These are phyloP conservation scores for Drosophila teissieri DNA, from an alignment of 1,140 invertebrate species.

Conservation along the genomic window DNA sequence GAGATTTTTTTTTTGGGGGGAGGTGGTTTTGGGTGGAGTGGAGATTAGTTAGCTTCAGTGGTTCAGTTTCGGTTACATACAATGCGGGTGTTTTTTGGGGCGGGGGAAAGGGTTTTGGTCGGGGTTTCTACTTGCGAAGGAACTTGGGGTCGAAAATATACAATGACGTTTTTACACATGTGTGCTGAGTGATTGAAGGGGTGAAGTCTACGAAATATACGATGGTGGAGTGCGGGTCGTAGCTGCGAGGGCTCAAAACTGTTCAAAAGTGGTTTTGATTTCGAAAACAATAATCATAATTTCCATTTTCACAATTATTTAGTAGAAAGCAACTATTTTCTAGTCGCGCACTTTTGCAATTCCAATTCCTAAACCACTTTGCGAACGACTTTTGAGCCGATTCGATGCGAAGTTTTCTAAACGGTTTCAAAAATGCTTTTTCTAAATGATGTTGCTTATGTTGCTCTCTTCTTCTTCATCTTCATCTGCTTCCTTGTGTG, in stretches of 20 bases:
- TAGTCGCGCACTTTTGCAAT: not conserved
- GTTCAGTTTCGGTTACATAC: slow-evolving; percentile 25
- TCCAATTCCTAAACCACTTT: not conserved
- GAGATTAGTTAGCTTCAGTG: slow-evolving; percentile 43
- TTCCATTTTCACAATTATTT: not conserved
- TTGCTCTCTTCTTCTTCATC: slow-evolving; percentile 11
- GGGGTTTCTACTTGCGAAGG: not conserved
- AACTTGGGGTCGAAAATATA: slow-evolving; percentile 5
- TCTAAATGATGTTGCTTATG: slow-evolving; percentile 26
- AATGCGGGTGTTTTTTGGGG: slow-evolving; percentile 12
- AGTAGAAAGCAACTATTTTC: not conserved
- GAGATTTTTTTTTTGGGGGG: not conserved
- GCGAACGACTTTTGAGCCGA: slow-evolving; percentile 9
- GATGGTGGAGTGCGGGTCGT: not conserved
- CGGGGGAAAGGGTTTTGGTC: slow-evolving; percentile 1
- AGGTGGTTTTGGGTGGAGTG: not conserved
- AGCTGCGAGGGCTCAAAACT: not conserved
- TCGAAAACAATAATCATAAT: not conserved
- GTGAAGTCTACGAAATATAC: not conserved
- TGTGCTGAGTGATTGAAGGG: slow-evolving; percentile 3
- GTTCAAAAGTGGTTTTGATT: slow-evolving; percentile 10
- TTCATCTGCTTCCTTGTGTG: slow-evolving; percentile 13
- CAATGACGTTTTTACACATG: slow-evolving; percentile 8
- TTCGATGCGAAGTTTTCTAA: not conserved
- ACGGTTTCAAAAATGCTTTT: slow-evolving; percentile 17